phyloP scores from a whole-genome alignment of 2,113 vertebrate genomes.

The Callithrix jacchus region DNA sequence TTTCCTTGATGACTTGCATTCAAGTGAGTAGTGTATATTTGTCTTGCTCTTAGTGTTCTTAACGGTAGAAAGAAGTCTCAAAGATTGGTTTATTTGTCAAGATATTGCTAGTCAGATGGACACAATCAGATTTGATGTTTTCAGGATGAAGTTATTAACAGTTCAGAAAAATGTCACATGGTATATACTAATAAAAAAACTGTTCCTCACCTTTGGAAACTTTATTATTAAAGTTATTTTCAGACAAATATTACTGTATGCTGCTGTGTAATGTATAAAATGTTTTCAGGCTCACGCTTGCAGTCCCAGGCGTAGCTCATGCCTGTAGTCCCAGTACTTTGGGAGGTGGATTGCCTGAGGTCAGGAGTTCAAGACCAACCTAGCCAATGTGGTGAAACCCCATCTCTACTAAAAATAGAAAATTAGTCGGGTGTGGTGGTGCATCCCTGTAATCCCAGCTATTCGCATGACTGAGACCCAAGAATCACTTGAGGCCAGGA shows the following conservation, averaged over 20 bases:
- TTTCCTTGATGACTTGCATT: background rate
- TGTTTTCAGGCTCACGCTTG: background rate
- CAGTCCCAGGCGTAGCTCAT: too few relatives aligned
- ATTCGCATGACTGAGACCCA: too few relatives aligned
- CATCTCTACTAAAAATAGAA: too few relatives aligned
- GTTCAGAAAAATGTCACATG: background rate
- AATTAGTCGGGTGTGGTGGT: too few relatives aligned
- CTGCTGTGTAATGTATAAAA: background rate
- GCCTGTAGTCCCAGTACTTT: too few relatives aligned
- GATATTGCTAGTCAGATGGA: background rate
- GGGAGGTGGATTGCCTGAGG: too few relatives aligned
- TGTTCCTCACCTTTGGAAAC: background rate
- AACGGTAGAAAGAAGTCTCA: background rate
- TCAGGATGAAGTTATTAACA: background rate
- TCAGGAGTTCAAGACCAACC: too few relatives aligned
- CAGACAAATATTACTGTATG: background rate
- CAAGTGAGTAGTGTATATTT: background rate
- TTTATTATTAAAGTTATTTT: conserved; percentile 9
- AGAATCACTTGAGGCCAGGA: too few relatives aligned
- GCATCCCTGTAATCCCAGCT: too few relatives aligned
- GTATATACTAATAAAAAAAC: background rate
- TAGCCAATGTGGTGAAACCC: too few relatives aligned
- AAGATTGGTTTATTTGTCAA: background rate
- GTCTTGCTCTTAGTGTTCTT: background rate
- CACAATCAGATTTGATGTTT: conserved; percentile 25